These are phyloP conservation scores for Egretta garzetta DNA, from an alignment of 2,113 vertebrate species.

Conservation along the genomic window DNA sequence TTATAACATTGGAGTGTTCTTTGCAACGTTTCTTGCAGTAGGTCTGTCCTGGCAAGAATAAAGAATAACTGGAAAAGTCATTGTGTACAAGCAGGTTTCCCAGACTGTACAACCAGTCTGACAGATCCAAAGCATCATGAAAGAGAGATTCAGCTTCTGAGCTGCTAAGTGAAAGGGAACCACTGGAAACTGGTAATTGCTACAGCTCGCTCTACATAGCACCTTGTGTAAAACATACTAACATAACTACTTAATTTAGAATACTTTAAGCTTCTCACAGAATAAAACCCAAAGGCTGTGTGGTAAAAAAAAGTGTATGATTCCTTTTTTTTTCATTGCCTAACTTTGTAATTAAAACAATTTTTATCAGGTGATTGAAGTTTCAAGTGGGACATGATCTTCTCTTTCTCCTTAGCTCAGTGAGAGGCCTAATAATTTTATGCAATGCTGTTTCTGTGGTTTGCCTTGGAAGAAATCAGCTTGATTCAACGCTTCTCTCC, in stretches of 20 bases:
- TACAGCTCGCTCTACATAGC: not conserved
- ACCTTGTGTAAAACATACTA: not conserved
- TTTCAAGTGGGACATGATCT: not conserved
- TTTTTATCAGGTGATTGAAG: not conserved
- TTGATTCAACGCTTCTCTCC: not conserved
- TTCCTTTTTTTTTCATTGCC: too few relatives aligned
- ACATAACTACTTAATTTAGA: not conserved
- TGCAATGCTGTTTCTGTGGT: not conserved
- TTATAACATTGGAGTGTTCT: not conserved
- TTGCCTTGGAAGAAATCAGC: constrained; percentile 7
- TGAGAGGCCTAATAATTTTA: not conserved
- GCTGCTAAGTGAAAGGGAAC: not conserved
- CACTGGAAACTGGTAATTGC: not conserved
- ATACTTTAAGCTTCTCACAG: not conserved
- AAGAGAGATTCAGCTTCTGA: not conserved
- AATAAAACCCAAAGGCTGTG: not conserved
- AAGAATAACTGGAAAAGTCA: not conserved
- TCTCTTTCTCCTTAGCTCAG: not conserved
- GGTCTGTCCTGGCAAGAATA: not conserved
- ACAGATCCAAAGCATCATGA: not conserved
- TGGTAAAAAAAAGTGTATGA: not conserved
- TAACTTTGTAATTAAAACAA: not conserved
- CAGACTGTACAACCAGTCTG: not conserved
- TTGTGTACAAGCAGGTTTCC: not conserved
- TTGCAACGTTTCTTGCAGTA: not conserved